These are phyloP conservation scores for Gymnoscopelus braueri DNA, from an alignment of 2,797 vertebrate genomes.

Conservation along the genomic window DNA sequence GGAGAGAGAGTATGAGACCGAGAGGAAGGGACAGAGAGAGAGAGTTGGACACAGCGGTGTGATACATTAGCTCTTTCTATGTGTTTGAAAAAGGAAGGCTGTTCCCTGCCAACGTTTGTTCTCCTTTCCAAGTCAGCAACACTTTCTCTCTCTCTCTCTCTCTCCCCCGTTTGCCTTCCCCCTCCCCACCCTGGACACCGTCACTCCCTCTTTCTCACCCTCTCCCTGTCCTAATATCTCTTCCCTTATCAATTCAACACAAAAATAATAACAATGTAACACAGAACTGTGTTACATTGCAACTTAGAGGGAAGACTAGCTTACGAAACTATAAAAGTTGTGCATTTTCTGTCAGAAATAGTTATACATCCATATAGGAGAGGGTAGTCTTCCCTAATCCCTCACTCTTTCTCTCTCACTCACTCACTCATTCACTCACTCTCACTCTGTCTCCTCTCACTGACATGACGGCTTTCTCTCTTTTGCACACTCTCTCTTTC, in stretches of 20 bases:
- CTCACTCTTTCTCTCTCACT: constrained; percentile 4
- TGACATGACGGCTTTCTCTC: too few relatives aligned
- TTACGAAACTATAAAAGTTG: too few relatives aligned
- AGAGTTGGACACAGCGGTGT: constrained; percentile 38
- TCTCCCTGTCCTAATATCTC: not conserved
- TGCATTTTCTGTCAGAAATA: too few relatives aligned
- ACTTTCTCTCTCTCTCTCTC: not conserved
- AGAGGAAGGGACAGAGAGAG: not conserved
- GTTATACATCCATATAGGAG: too few relatives aligned
- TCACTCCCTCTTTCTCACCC: not conserved
- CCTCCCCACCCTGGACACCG: not conserved
- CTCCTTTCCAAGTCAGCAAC: constrained; percentile 13
- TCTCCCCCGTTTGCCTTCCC: not conserved
- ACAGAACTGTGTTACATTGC: too few relatives aligned
- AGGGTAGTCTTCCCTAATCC: not conserved
- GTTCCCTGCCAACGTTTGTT: constrained; percentile 32
- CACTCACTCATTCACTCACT: too few relatives aligned
- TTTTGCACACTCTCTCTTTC: too few relatives aligned
- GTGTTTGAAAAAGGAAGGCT: constrained; percentile 33
- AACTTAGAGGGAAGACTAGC: too few relatives aligned
- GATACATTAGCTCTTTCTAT: constrained; percentile 44
- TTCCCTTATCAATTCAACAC: not conserved
- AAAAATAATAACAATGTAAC: too few relatives aligned
- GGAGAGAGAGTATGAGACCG: not conserved
- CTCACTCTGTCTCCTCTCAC: too few relatives aligned